Evolutionary conservation across 2,113 vertebrate genomes (phyloP), one percentile per base, ranked within the genome.

Genomic region (Actinemys pallida): DNA sequence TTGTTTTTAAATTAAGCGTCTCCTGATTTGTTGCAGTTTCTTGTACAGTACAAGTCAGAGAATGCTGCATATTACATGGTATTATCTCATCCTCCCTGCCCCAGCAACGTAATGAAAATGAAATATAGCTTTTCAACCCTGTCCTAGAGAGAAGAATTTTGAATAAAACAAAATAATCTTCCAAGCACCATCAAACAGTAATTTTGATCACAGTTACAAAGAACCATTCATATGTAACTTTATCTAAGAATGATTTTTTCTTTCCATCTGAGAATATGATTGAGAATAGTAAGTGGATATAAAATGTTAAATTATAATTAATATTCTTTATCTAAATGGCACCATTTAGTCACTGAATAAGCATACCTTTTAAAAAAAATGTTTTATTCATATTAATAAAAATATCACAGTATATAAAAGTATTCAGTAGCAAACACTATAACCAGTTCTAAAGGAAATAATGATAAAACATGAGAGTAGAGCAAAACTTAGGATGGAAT

Each of bases 111-210:
- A 42, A 85, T 2, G 0, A 35, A 89, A 94, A 1, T 87, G 29
- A 89, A 93, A 83, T 83, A 86, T 10, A 94, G n/a, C 22, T 8
- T 93, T 27, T 90, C 1, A 1, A 65, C 11, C 14, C 1, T 57
- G 54, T 5, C 45, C 25, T 6, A 86, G 49, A 88, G 53, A 1
- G 1, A 94, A 53, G 31, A 90, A 17, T 92, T 95, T 39, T 92
- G 83, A 91, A 91, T 83, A 69, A 95, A 96, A 92, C 35, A 84
- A 5, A 86, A 84, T 69, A 86, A 81, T 93, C 20, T 94, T 90
- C 94, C 72, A 96, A 96, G 85, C 81, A 65, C 54, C 78, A 89
- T 91, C 89, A 93, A 95, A 93, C 31, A 91, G 8, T 13, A 87
- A 12, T 92, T 95, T 95, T 94, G 75, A 95, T 92, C 57, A 59